Evolutionary conservation across 2,113 vertebrate genomes (phyloP), one percentile per base, ranked within the genome.

Genomic region (Neogobius melanostomus): DNA sequence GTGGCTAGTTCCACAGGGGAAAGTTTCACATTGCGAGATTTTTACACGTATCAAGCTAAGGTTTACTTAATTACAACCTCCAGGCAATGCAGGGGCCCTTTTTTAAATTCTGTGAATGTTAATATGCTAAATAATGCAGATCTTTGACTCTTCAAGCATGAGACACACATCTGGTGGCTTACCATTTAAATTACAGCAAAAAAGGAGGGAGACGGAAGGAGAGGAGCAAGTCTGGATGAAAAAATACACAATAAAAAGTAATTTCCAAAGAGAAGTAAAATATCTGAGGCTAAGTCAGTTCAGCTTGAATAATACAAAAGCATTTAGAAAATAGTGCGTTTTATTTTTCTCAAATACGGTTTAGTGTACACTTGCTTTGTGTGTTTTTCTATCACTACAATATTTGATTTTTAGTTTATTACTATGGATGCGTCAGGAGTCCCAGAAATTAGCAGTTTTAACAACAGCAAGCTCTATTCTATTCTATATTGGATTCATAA

Each of bases 121-220:
- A 98, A 98, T 99, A 98, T 99, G 97, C 98, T 99, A 98, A 99
- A 99, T 99, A 99, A 99, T 99, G 98, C 98, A 99, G 96, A 98
- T 96, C 96, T 95, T 95, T 91, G 90, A 95, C 95, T 97, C 96
- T 96, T 97, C 96, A 98, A 98, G 95, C 98, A 96, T 98, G 95
- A 98, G 98, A 98, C 95, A 95, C 97, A 98, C 98, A 99, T 98
- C 96, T 99, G 97, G 96, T 93, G 94, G 95, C 95, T 96, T 96
- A 96, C 97, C 95, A 97, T 98, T 98, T 98, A 98, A 98, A 99
- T 98, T 97, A 97, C 95, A 93, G 93, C 74, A 85, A 86, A 87
- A 89, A 36, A 90, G 90, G 88, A 81, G 85, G 80, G 75, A 84
- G 82, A 84, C 63, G 65, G 80, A 87, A 77, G 72, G 75, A 86